These are phyloP conservation scores for Oncopeltus fasciatus DNA, from an alignment of 1,140 invertebrate species.

Conservation along the genomic window DNA sequence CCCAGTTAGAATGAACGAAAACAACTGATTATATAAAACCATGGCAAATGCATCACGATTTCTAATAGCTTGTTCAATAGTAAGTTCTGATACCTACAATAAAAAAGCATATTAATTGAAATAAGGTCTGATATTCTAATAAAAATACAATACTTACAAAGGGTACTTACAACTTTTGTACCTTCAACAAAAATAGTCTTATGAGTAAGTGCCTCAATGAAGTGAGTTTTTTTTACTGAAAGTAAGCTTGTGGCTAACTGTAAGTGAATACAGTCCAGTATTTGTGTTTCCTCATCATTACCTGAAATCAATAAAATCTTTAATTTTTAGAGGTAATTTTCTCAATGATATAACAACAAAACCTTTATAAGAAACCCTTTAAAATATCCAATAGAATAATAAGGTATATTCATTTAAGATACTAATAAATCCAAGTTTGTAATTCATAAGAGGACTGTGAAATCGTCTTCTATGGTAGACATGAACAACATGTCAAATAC, in stretches of 20 bases:
- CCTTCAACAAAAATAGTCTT: constrained; percentile 56
- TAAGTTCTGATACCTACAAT: constrained; percentile 42
- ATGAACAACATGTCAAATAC: too few relatives aligned
- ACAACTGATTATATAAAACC: constrained; percentile 81
- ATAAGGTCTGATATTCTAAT: constrained; percentile 14
- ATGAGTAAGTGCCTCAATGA: constrained; percentile 68
- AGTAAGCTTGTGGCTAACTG: constrained; percentile 35
- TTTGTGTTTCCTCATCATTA: constrained; percentile 69
- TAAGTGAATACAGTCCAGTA: constrained; percentile 40
- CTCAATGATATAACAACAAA: too few relatives aligned
- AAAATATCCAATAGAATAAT: too few relatives aligned
- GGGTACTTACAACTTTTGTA: constrained; percentile 41
- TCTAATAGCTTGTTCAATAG: constrained; percentile 56
- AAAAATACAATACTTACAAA: background rate
- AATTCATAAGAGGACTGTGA: too few relatives aligned
- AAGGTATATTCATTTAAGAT: too few relatives aligned
- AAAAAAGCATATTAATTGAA: constrained; percentile 14
- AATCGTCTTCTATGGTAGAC: too few relatives aligned
- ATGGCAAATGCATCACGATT: constrained; percentile 84
- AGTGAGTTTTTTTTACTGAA: constrained; percentile 46
- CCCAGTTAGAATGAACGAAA: constrained; percentile 78
- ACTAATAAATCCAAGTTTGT: too few relatives aligned
- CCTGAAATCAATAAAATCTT: constrained; percentile 33
- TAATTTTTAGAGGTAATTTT: too few relatives aligned
- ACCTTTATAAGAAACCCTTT: too few relatives aligned